Conservation (phyloP, 2,113 vertebrate species). For the Notarius quadriscutis region DNA sequence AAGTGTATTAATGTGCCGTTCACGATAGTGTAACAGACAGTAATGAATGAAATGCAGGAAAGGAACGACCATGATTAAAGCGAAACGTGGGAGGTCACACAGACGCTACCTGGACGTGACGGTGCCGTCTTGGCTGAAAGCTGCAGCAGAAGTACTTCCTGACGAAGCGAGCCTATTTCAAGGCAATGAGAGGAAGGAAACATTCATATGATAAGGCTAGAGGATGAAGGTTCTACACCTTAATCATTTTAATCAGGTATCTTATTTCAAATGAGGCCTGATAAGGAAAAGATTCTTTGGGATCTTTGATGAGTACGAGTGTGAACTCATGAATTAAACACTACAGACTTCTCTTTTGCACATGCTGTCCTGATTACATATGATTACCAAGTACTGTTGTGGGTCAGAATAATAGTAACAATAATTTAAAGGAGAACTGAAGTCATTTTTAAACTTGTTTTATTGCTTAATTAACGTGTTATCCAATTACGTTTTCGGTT, state of each 20-base stretch:
- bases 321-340: neutral
- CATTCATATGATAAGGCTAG: neutral
- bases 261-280: neutral
- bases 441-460: too few relatives aligned
- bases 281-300: neutral
- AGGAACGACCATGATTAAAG: neutral
- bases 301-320: neutral
- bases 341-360: neutral
- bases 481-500: too few relatives aligned
- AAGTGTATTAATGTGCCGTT: neutral
- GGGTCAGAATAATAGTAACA: neutral
- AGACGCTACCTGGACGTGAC: slow-evolving; percentile 69
- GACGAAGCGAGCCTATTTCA: slow-evolving; percentile 74
- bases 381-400: neutral
- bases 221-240: neutral
- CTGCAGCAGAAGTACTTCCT: slow-evolving; percentile 79
- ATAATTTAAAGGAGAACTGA: too few relatives aligned
- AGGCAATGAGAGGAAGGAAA: slow-evolving; percentile 40
- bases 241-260: neutral
- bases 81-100: slow-evolving; percentile 22
- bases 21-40: neutral
- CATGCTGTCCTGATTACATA: neutral
- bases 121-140: slow-evolving; percentile 68
- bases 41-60: slow-evolving; percentile 1
- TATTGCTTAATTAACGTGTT: too few relatives aligned